Evolutionary conservation across 1,140 invertebrate genomes (phyloP), one percentile per base, ranked within the genome.

Genomic region (Dinoponera quadriceps): DNA sequence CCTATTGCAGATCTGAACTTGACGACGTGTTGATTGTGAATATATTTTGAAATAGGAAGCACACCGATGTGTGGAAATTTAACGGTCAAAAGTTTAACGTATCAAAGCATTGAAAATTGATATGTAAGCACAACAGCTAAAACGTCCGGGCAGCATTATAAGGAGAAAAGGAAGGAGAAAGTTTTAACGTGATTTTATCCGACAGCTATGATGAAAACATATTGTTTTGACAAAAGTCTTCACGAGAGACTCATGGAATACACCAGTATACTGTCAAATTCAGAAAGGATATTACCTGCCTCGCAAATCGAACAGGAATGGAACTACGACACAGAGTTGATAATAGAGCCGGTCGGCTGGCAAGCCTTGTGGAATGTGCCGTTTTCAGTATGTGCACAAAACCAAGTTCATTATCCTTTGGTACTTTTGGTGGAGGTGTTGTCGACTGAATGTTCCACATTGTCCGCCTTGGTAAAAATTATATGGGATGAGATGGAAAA

Each of bases 351-450:
- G 48, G 91, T 91, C 84, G 95, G 96, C 4, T 96, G 96, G 96
- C 95, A 95, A 89, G 95, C 95, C 1, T 85, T 96, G 25, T 96
- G 96, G 96, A 96, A 96, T 91, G 95, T 96, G 82, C 94, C 95
- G 20, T 92, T 95, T 9, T 82, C 94, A 7, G 95, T 94, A 25
- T 96, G 96, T 63, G 95, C 96, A 88, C 93, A 95, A 29, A 92
- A 95, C 0, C 91, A 95, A 63, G 92, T 96, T 18, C 94, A 94
- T 16, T 96, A 95, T 92, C 96, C 96, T 0, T 95, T 95, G 0
- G 93, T 96, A 22, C 95, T 96, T 18, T 92, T 95, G 27, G 95
- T 96, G 1, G 94, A 94, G 73, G 94, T 96, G 0, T 91, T 95
- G 60, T 90, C 94, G 84, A 92, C 96, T 2, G 91, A 95, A 72